Evolutionary conservation across 2,113 vertebrate genomes (phyloP).

Genomic region (Trochalopteron elliotii): DNA sequence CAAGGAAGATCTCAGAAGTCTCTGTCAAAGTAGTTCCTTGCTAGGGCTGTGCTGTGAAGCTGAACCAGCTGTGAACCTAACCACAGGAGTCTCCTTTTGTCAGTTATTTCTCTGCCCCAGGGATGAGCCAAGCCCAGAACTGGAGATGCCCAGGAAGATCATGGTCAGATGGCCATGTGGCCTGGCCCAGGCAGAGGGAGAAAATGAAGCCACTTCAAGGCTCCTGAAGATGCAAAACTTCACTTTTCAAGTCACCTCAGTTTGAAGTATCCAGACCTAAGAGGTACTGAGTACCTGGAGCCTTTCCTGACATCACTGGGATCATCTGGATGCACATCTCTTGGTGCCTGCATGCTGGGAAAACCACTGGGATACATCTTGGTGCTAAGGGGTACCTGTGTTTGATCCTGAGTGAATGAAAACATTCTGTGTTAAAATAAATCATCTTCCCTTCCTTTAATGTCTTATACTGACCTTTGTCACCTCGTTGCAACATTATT

Average conservation of each 20-base stretch:
- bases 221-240: background rate
- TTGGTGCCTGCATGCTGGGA: background rate
- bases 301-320: background rate
- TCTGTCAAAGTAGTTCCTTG: background rate
- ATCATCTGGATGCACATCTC: background rate
- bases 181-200: background rate
- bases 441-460: background rate
- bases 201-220: background rate
- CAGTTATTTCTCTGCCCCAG: background rate
- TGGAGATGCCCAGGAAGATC: background rate
- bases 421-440: background rate
- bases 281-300: background rate
- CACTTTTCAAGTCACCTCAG: background rate
- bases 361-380: background rate
- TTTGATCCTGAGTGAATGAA: background rate
- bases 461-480: background rate
- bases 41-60: background rate
- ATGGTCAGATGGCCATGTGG: background rate
- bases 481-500: accelerated
- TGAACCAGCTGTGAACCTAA: background rate
- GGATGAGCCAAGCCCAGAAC: background rate
- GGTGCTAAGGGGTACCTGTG: background rate
- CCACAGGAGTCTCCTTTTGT: background rate
- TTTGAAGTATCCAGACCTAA: background rate
- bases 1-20: background rate